phyloP scores from a whole-genome alignment of 1,140 invertebrate species.

The Semibalanus balanoides region DNA sequence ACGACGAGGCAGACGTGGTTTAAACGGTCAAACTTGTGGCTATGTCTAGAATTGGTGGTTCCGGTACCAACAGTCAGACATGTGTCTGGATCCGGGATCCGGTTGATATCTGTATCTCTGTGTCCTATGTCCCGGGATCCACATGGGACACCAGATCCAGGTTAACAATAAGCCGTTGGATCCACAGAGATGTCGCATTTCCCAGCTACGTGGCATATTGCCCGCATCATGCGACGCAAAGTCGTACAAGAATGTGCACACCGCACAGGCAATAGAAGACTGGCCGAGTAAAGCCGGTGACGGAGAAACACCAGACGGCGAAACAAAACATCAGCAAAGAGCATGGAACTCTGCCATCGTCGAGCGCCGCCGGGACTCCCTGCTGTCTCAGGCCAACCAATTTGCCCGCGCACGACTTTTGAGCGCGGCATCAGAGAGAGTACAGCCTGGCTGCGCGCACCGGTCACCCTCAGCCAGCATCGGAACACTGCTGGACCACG shows the following conservation, averaged over 20 bases:
- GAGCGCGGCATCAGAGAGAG: neutral
- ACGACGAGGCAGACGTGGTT: too few species aligned
- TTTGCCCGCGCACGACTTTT: neutral
- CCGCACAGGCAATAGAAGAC: neutral
- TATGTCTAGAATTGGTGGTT: too few species aligned
- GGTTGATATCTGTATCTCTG: too few species aligned
- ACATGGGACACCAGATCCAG: too few species aligned
- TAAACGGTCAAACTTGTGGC: too few species aligned
- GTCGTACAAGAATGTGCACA: neutral
- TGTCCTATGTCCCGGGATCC: too few species aligned
- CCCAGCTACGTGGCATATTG: neutral
- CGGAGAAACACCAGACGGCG: neutral
- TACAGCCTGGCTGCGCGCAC: too few species aligned
- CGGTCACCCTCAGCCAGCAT: neutral
- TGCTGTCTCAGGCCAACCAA: neutral
- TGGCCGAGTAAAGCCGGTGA: neutral
- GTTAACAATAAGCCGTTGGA: too few species aligned
- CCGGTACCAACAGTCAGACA: too few species aligned
- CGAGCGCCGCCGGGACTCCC: too few species aligned
- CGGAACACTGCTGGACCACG: neutral
- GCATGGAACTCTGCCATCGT: too few species aligned
- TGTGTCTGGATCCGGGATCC: too few species aligned
- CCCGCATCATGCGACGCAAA: neutral
- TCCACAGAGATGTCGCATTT: neutral
- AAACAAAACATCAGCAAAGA: neutral